Evolutionary conservation across 2,797 vertebrate genomes (phyloP).

Genomic region (Pelobates cultripes): DNA sequence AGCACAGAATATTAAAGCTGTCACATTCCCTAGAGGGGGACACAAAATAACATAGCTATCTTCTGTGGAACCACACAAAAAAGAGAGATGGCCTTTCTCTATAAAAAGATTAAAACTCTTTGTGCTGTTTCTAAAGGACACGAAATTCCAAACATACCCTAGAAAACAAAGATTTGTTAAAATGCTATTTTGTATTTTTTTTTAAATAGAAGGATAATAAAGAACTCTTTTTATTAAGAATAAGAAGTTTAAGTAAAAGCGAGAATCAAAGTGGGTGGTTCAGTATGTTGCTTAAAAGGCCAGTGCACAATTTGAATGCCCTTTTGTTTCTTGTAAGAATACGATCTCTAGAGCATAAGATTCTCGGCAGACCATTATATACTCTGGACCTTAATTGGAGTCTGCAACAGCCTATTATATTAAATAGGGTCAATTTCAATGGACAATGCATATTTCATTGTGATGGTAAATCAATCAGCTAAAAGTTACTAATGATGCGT

Average conservation of each 20-base stretch:
- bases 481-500: constrained; percentile 27
- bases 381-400: constrained; percentile 31
- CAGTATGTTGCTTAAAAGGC: background rate
- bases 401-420: constrained; percentile 19
- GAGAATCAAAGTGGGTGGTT: constrained; percentile 2
- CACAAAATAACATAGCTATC: background rate
- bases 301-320: background rate
- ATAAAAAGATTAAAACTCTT: background rate
- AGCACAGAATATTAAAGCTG: background rate
- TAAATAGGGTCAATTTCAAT: constrained; percentile 27
- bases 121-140: background rate
- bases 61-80: background rate
- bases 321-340: constrained; percentile 6
- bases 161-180: background rate
- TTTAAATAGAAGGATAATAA: too few species aligned
- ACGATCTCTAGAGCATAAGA: background rate
- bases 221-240: background rate
- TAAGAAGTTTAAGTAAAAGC: background rate
- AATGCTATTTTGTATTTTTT: background rate
- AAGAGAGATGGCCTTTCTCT: constrained; percentile 4
- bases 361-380: background rate
- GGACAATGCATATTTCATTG: constrained; percentile 36
- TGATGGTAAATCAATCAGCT: constrained; percentile 38
- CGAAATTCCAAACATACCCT: background rate
- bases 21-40: background rate